Percentiles rank a stretch among this genome's conserved stretches.
These are phyloP conservation scores for Sceloporus tristichus DNA, from an alignment of 2,113 vertebrate genomes.

Conservation along the genomic window DNA sequence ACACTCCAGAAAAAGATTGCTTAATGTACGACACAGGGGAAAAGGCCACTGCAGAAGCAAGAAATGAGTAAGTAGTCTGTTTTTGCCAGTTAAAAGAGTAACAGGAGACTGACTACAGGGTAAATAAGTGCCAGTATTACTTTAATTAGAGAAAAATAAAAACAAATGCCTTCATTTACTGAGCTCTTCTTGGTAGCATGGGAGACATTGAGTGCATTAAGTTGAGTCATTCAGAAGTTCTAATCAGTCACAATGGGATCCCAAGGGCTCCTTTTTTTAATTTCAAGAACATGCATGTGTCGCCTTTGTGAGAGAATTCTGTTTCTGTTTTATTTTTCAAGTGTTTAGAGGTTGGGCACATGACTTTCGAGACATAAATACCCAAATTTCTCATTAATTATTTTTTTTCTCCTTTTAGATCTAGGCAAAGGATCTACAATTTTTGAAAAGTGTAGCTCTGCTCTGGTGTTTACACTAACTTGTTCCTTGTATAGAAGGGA, in stretches of 20 bases:
- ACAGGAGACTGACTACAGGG: conserved; percentile 15
- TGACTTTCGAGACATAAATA: conserved; percentile 32
- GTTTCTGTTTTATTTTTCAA: too few species aligned
- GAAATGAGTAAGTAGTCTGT: conserved; percentile 29
- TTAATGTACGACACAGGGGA: conserved; percentile 20
- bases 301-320: too few species aligned
- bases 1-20: not conserved
- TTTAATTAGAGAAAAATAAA: conserved; percentile 47
- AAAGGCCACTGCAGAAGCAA: conserved; percentile 23
- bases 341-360: not conserved
- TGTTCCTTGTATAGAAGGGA: not conserved
- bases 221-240: conserved; percentile 29
- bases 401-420: not conserved
- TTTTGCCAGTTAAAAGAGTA: conserved; percentile 47
- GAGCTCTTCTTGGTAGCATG: conserved; percentile 23
- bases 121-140: conserved; percentile 20
- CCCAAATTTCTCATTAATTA: conserved; percentile 26
- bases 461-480: not conserved
- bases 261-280: not conserved
- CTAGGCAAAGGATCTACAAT: not conserved
- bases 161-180: conserved; percentile 36
- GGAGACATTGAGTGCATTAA: not conserved
- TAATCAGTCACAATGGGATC: conserved; percentile 30
- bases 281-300: not conserved
- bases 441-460: not conserved